A percentile compares a stretch with the other conserved stretches of the same genome.
Conservation (phyloP, 2,113 vertebrate genomes). For the Gopherus evgoodei region DNA sequence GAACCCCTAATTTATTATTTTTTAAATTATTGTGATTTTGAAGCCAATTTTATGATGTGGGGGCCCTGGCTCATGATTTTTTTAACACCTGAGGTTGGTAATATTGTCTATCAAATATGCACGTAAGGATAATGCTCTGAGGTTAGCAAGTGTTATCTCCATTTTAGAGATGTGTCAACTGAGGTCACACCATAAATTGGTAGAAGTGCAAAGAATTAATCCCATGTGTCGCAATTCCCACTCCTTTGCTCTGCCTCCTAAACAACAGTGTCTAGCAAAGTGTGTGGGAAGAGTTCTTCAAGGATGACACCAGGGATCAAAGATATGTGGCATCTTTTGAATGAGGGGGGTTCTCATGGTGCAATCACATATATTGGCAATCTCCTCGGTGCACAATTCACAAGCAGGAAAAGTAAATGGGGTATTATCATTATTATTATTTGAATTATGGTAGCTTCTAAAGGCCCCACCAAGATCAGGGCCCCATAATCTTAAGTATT, state of each 20-base stretch:
- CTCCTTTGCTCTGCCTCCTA: neutral
- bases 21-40: neutral
- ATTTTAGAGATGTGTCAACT: neutral
- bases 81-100: slow-evolving; percentile 38
- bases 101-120: slow-evolving; percentile 26
- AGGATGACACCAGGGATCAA: neutral
- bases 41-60: neutral
- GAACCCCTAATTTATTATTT: neutral
- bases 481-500: neutral
- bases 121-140: slow-evolving; percentile 27
- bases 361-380: neutral
- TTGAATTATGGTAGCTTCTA: neutral
- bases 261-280: neutral
- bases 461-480: neutral
- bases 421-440: neutral
- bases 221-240: neutral
- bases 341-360: neutral
- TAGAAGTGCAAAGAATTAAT: slow-evolving; percentile 21
- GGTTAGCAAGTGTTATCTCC: neutral
- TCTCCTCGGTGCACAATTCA: neutral
- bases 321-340: neutral
- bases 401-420: neutral
- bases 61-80: slow-evolving; percentile 34
- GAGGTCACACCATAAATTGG: neutral
- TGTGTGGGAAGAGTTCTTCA: neutral